These are phyloP conservation scores for Acleris laterana DNA, from an alignment of 2,888 invertebrate genomes.

Conservation along the genomic window DNA sequence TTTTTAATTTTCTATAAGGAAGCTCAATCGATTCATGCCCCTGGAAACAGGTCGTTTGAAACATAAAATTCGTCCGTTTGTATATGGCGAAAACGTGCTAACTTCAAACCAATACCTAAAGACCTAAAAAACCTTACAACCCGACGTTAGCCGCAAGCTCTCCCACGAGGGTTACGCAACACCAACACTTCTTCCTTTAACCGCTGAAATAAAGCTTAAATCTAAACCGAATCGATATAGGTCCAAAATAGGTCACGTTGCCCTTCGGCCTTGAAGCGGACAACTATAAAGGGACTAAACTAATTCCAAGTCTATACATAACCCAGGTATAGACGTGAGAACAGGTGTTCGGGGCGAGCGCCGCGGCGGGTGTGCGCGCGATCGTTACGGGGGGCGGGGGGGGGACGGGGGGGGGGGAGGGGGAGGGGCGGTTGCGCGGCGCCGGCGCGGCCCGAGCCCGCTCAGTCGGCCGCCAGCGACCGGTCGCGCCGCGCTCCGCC, in stretches of 20 bases:
- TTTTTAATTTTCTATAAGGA: no score
- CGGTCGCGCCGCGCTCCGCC: conserved; percentile 55
- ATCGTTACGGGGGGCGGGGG: conserved; percentile 30
- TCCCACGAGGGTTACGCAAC: conserved; percentile 1
- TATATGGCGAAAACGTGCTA: no score
- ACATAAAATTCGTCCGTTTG: no score
- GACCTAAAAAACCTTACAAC: not conserved
- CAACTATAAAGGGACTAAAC: conserved; percentile 22
- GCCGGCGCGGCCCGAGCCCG: conserved; percentile 44
- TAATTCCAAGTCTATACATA: conserved; percentile 17
- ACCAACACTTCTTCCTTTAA: not conserved
- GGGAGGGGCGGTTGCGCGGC: conserved; percentile 45
- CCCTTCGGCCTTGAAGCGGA: conserved; percentile 7
- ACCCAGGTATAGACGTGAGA: conserved; percentile 19
- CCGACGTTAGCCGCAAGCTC: not conserved
- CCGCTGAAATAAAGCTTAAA: conserved; percentile 21
- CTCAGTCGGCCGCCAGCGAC: conserved; percentile 62
- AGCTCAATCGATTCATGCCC: no score
- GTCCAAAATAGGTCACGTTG: conserved; percentile 16
- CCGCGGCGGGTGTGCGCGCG: conserved; percentile 18
- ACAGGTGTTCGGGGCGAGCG: conserved; percentile 24
- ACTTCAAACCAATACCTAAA: no score
- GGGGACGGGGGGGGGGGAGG: conserved; percentile 35
- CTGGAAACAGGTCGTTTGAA: no score
- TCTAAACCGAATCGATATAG: not conserved